These are phyloP conservation scores for Indicator maculatus DNA, from an alignment of 2,113 vertebrate species.

Conservation along the genomic window DNA sequence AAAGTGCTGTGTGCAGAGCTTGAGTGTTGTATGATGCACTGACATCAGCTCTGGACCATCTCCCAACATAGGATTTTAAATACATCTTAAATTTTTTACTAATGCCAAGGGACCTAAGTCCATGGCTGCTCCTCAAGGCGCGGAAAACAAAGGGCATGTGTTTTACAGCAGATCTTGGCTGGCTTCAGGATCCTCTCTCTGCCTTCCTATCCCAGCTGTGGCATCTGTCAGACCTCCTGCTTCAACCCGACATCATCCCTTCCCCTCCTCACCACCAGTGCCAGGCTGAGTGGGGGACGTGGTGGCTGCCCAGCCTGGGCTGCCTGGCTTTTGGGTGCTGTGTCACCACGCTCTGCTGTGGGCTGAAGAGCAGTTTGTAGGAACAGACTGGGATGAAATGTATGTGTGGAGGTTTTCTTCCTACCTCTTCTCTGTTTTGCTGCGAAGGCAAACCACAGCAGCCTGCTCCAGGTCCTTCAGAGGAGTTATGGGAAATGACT, in stretches of 20 bases:
- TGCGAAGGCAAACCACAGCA: not conserved
- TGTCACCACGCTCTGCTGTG: rapidly evolving
- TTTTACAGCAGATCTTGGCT: not conserved
- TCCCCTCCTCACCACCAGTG: not conserved
- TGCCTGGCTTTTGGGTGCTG: not conserved
- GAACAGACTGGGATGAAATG: not conserved
- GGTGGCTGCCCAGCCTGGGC: rapidly evolving
- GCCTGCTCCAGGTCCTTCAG: not conserved
- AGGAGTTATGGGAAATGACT: not conserved
- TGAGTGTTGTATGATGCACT: not conserved
- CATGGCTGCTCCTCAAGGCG: not conserved
- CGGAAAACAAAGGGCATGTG: not conserved
- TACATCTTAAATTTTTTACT: not conserved
- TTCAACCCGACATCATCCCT: not conserved
- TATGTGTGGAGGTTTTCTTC: not conserved
- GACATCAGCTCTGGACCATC: not conserved
- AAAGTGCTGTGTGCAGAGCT: not conserved
- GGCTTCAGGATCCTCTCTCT: not conserved
- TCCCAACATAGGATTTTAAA: not conserved
- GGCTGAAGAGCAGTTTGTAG: not conserved
- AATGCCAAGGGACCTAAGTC: not conserved
- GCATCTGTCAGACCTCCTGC: not conserved
- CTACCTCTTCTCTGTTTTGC: not conserved
- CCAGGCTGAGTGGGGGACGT: not conserved
- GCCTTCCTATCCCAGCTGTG: not conserved